These are phyloP conservation scores for Columba janthina DNA, from an alignment of 2,113 vertebrate genomes.

Conservation along the genomic window DNA sequence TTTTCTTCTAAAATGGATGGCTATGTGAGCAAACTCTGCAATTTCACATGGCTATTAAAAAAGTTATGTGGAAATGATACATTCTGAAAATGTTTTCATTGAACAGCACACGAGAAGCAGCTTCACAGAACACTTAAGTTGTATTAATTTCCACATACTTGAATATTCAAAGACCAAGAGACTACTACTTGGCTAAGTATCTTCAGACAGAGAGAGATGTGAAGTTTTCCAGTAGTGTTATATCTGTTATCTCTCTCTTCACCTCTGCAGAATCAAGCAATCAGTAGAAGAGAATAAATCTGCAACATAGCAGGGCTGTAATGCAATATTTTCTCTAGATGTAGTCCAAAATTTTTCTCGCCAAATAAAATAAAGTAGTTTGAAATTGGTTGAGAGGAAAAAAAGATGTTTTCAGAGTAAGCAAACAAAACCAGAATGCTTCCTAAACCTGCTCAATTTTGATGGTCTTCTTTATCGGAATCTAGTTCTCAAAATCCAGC, in stretches of 20 bases:
- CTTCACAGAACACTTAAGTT: neutral
- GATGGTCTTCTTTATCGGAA: neutral
- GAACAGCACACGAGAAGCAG: neutral
- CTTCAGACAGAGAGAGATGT: neutral
- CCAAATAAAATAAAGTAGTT: neutral
- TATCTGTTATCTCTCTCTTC: neutral
- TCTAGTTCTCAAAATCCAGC: neutral
- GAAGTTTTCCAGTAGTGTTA: neutral
- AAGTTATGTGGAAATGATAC: fast-evolving
- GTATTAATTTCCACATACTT: neutral
- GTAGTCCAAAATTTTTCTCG: neutral
- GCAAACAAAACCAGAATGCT: neutral
- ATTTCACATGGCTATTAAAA: neutral
- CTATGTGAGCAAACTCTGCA: neutral
- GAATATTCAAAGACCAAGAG: neutral
- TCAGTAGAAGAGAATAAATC: neutral
- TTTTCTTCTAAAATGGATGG: neutral
- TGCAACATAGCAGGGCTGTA: neutral
- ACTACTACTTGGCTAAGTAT: neutral
- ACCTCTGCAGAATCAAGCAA: neutral
- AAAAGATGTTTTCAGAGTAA: neutral
- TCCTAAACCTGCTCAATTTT: neutral
- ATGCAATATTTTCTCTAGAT: neutral
- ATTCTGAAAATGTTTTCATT: neutral
- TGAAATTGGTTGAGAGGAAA: neutral